A percentile compares a stretch with the other conserved stretches of the same genome.
These are phyloP conservation scores for Hippopotamus amphibius DNA, from an alignment of 2,113 vertebrate genomes.

Conservation along the genomic window DNA sequence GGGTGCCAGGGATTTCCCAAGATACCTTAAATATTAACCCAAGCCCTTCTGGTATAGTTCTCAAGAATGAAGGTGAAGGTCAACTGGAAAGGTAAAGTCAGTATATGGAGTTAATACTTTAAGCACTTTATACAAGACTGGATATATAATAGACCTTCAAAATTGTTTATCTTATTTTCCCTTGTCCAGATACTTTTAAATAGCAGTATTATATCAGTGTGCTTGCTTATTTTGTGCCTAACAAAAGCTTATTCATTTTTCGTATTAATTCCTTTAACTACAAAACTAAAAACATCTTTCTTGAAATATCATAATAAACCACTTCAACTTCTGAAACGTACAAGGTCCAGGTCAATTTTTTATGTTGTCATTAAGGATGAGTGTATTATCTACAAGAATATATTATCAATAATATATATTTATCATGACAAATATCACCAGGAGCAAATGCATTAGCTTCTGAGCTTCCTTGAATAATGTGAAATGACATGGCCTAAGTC, in stretches of 20 bases:
- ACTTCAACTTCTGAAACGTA: constrained; percentile 38
- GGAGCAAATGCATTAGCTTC: constrained; percentile 19
- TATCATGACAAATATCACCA: neutral
- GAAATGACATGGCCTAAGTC: neutral
- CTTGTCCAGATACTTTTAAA: neutral
- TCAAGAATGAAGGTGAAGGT: neutral
- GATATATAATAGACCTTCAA: neutral
- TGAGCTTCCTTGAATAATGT: neutral
- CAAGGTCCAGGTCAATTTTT: constrained; percentile 2
- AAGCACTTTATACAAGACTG: neutral
- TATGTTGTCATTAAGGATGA: constrained; percentile 20
- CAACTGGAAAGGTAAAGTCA: neutral
- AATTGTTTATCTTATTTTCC: neutral
- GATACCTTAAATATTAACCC: neutral
- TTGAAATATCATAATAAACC: constrained; percentile 40
- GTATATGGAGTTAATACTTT: neutral
- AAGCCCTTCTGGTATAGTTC: neutral
- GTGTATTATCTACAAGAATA: neutral
- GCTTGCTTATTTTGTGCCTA: neutral
- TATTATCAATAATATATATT: too few species aligned
- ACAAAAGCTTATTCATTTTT: neutral
- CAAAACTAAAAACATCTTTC: constrained; percentile 19
- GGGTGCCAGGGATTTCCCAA: neutral
- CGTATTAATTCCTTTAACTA: constrained; percentile 21
- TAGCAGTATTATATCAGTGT: neutral